Base-by-base conservation (phyloP, 2,113 vertebrate genomes). In the Nothoprocta pentlandii region DNA sequence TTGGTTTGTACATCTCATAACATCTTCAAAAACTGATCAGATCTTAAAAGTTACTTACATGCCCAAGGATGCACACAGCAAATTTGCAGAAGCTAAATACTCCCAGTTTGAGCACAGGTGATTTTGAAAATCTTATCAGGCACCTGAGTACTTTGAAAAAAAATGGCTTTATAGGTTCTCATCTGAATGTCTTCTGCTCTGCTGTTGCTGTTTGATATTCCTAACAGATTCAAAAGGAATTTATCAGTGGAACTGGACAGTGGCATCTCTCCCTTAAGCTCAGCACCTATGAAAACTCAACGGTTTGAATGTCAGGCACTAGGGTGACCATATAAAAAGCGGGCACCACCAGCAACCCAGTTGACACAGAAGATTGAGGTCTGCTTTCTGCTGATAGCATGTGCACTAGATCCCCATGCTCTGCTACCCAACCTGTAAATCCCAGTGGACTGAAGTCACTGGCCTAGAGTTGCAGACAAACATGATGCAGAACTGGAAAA, bases 381-480 rank as follows among this genome's bases (percentile, higher is more conserved):
- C 64, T 58, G 83, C 34, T 76, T 42, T 71, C 36, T 56, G 46
- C 21, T 15, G 32, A 8, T 4, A 46, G 19, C n/a, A 19, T 15
- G 14, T 54, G 8, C 0, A 0, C 4, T 3, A 17, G 53, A 54
- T 54, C 28, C 32, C 74, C 42, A 12, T 26, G 11, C 2, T 12
- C 39, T 32, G 61, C 8, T 49, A 12, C 5, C 58, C 49, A 10
- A 28, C 1, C 17, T 1, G 6, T 2, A 26, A 58, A 12, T 74
- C 47, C 77, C 54, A 32, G 10, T 3, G 73, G 73, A 53, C 9
- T 68, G 9, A 9, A 23, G 6, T 11, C 80, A 17, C 39, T 34
- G 15, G 53, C 39, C 44, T 13, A 25, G 32, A 23, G 14, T 26
- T 41, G 70, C 62, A 82, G 79, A 73, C 11, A 12, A 12, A 21